Evolutionary conservation across 2,113 vertebrate genomes (phyloP).

Genomic region (Polypterus bichir): DNA sequence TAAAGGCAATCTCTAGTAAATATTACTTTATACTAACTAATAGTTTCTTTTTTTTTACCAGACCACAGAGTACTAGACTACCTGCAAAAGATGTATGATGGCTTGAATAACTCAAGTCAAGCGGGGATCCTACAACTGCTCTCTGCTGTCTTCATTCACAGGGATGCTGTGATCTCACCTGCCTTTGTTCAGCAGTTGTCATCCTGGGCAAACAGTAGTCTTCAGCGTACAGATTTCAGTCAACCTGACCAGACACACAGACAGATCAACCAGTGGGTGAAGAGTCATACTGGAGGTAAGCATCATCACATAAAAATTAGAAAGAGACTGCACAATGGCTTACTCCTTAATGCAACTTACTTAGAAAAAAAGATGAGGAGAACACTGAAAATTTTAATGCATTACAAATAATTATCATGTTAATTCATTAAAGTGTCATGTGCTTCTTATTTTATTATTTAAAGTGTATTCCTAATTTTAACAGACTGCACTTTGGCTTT

Average conservation of each 20-base stretch:
- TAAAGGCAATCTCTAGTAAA: too few relatives aligned
- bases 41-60: conserved; percentile 23
- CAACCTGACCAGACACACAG: conserved; percentile 28
- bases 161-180: conserved; percentile 34
- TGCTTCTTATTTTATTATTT: too few relatives aligned
- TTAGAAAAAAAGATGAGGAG: too few relatives aligned
- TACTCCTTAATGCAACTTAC: too few relatives aligned
- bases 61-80: conserved; percentile 52
- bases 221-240: conserved; percentile 53
- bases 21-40: too few relatives aligned
- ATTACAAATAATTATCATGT: too few relatives aligned
- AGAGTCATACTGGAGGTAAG: conserved; percentile 34
- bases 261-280: conserved; percentile 24
- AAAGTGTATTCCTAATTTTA: too few relatives aligned
- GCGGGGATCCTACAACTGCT: conserved; percentile 45
- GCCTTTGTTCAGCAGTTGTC: conserved; percentile 41
- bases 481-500: too few relatives aligned
- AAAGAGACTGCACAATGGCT: too few relatives aligned
- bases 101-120: conserved; percentile 34
- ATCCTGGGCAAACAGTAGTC: conserved; percentile 57
- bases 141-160: conserved; percentile 56
- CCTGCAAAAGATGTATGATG: conserved; percentile 28
- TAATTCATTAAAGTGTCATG: too few relatives aligned
- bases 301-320: too few relatives aligned
- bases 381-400: too few relatives aligned